A percentile compares a stretch with the other conserved stretches of the same genome.
Conservation (phyloP, 37 sponge, comb jelly and placozoan species). For the Geodia barretti region DNA sequence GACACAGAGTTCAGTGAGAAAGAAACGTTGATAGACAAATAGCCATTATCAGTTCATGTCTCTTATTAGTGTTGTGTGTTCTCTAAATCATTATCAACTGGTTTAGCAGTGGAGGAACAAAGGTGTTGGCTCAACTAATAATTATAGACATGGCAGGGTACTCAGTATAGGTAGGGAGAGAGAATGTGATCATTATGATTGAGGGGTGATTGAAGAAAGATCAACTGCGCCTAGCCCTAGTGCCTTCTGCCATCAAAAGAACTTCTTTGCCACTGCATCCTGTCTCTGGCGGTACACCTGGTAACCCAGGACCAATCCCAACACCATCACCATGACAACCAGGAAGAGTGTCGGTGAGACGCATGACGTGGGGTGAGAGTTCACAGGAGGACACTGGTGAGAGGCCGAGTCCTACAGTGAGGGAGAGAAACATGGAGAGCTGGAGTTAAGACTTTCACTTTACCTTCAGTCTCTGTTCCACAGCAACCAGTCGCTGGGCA, state of each 20-base stretch:
- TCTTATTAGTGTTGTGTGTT: no score
- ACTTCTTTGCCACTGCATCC: slow-evolving; percentile 60
- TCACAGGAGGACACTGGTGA: slow-evolving; percentile 7
- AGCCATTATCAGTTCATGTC: no score
- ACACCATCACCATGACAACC: slow-evolving; percentile 33
- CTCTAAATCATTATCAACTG: no score
- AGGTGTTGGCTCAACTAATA: no score
- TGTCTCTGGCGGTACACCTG: slow-evolving; percentile 17
- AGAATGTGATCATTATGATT: neutral
- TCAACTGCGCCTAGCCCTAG: neutral
- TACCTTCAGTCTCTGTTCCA: slow-evolving; percentile 23
- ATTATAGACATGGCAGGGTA: no score
- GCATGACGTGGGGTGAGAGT: slow-evolving; percentile 22
- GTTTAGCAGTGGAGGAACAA: no score
- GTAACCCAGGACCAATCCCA: slow-evolving; percentile 21
- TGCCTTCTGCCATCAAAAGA: slow-evolving; percentile 17
- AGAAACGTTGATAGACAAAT: no score
- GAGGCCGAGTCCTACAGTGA: neutral
- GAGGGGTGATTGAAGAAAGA: neutral
- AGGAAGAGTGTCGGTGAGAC: slow-evolving; percentile 40
- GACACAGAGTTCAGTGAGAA: no score
- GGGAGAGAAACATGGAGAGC: neutral
- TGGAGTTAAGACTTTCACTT: neutral
- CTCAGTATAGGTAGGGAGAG: no score
- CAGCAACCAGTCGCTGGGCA: neutral